Evolutionary conservation across 1,140 invertebrate genomes (phyloP).

Genomic region (Lordiphosa collinella): DNA sequence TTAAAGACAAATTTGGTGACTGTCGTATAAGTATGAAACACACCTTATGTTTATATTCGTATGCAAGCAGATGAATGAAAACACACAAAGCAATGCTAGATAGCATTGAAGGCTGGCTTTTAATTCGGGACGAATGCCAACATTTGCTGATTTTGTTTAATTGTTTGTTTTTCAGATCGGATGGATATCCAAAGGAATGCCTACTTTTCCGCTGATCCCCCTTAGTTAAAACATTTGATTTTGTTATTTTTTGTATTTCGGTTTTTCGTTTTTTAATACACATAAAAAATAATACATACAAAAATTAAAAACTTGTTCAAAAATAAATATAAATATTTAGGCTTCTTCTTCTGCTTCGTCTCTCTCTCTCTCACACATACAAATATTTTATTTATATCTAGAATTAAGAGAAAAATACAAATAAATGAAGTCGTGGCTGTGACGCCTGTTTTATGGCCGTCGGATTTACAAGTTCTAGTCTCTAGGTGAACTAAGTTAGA

Average conservation of each 20-base stretch:
- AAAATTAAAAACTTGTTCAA: conserved; percentile 36
- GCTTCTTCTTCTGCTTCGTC: conserved; percentile 21
- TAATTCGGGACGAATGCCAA: too few relatives aligned
- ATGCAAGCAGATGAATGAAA: too few relatives aligned
- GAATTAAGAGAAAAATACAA: conserved; percentile 19
- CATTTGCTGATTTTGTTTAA: too few relatives aligned
- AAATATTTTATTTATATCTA: conserved; percentile 27
- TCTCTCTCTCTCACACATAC: conserved; percentile 14
- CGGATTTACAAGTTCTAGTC: background rate
- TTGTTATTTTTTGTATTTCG: conserved; percentile 41
- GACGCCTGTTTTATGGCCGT: conserved; percentile 38
- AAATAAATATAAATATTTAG: conserved; percentile 49
- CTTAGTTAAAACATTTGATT: background rate
- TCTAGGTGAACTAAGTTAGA: conserved; percentile 36
- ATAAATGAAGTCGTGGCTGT: conserved; percentile 28
- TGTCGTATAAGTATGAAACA: too few relatives aligned
- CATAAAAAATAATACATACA: conserved; percentile 45
- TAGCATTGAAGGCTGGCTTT: too few relatives aligned
- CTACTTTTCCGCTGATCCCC: too few relatives aligned
- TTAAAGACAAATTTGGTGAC: too few relatives aligned
- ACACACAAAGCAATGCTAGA: too few relatives aligned
- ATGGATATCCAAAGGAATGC: too few relatives aligned
- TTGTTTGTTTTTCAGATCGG: too few relatives aligned
- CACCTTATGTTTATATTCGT: too few relatives aligned
- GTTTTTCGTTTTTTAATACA: conserved; percentile 26